Base-by-base conservation (phyloP, 2,113 vertebrate species). In the Nerophis lumbriciformis region DNA sequence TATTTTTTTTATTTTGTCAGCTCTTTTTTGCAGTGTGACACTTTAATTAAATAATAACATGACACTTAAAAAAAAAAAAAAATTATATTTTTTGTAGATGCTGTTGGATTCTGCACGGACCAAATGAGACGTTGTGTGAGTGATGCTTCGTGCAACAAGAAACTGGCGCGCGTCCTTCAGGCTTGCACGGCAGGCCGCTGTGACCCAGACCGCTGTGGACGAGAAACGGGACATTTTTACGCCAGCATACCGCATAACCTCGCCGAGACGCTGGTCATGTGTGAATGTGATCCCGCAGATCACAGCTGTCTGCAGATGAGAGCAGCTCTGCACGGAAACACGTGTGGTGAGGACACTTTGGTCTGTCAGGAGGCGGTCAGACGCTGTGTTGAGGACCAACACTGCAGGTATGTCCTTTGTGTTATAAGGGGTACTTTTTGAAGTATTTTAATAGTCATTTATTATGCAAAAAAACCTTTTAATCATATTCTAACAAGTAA, bases 251-350 rank as follows among this genome's bases (percentile, higher is more conserved):
- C 93, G 19, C 81, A 69, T 39, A 86, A 87, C 37, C 67, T 92
- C 59, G 93, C 93, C 50, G 90, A 94, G 72, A 91, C 89, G 88
- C 75, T 97, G 83, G 89, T 82, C 51, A 92, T 97, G 80, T 97
- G 95, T 66, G 82, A 93, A 45, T 97, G 95, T 36, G 59, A 73
- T 48, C 77, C 72, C 14, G 78, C 76, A 7, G 93, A 98, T 76
- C 83, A 88, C 39, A 81, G 81, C 54, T 98, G 94, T 64, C 75
- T 87, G 54, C 80, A 85, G 37, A 87, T 92, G 73, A 88, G 82
- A 80, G 82, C 75, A 7, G 69, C 82, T 37, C 90, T 96, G 44
- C 93, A 94, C 48, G 91, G 91, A 57, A 88, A 87, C n/a, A 75
- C 83, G 5, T 97, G 94, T 83, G 85, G 81, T 36, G 68, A 64